These are phyloP conservation scores for Melolontha melolontha DNA, from an alignment of 2,888 invertebrate genomes.

Conservation along the genomic window DNA sequence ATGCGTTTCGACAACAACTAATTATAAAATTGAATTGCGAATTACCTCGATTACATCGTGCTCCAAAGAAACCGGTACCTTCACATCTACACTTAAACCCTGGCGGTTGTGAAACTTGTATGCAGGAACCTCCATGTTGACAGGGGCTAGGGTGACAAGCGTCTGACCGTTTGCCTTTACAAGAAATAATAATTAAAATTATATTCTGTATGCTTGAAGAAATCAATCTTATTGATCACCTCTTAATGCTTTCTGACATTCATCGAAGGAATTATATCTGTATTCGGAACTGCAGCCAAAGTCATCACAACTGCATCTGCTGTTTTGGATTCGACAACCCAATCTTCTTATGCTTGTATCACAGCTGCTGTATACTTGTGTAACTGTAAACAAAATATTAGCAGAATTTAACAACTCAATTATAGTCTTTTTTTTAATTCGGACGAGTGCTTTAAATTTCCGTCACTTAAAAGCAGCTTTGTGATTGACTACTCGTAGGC, in stretches of 20 bases:
- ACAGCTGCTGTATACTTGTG: conserved; percentile 64
- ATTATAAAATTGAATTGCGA: background rate
- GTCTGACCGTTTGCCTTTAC: conserved; percentile 68
- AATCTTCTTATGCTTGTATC: conserved; percentile 70
- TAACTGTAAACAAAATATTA: conserved; percentile 48
- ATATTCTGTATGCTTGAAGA: background rate
- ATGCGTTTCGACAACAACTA: too few species aligned
- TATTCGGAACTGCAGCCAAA: conserved; percentile 75
- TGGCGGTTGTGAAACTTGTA: conserved; percentile 74
- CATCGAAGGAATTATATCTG: conserved; percentile 71
- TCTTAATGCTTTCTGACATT: conserved; percentile 73
- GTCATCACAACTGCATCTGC: conserved; percentile 73
- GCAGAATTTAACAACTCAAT: background rate
- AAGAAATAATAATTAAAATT: conserved; percentile 7
- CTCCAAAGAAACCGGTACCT: conserved; percentile 80
- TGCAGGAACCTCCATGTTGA: conserved; percentile 74
- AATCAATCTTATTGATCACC: conserved; percentile 63
- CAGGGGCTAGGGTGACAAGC: conserved; percentile 77
- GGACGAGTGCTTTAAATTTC: too few species aligned
- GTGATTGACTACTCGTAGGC: too few species aligned
- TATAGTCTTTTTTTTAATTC: too few species aligned
- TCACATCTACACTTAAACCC: conserved; percentile 78
- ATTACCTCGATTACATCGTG: conserved; percentile 76
- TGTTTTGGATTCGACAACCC: conserved; percentile 75
- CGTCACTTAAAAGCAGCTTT: too few species aligned